Percentiles rank a stretch among this genome's conserved stretches.
Conservation (phyloP, 2,113 vertebrate species). For the Nasalis larvatus region DNA sequence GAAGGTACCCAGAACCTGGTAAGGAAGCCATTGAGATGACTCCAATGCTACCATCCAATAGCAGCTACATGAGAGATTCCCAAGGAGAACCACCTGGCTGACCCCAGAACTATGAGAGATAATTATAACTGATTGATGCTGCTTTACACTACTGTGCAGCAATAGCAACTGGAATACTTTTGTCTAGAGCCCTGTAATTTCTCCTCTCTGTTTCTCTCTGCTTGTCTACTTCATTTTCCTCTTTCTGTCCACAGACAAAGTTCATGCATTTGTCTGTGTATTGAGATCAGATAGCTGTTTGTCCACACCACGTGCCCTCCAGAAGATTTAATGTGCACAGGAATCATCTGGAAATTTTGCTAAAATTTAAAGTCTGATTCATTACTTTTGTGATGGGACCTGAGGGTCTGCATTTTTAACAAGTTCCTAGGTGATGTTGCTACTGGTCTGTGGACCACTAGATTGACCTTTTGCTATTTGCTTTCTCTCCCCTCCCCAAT, state of each 20-base stretch:
- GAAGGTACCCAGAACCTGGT: not conserved
- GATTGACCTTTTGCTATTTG: not conserved
- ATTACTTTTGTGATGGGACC: not conserved
- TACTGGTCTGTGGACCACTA: not conserved
- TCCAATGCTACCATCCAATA: not conserved
- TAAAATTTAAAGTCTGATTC: not conserved
- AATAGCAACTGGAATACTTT: not conserved
- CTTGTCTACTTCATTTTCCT: slow-evolving; percentile 23
- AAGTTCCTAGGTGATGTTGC: not conserved
- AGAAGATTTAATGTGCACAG: not conserved
- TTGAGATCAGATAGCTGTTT: not conserved
- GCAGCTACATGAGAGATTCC: not conserved
- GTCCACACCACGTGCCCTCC: not conserved
- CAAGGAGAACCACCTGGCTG: not conserved
- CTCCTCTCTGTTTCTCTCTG: not conserved
- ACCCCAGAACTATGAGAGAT: not conserved
- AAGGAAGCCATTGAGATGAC: not conserved
- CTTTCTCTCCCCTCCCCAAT: not conserved
- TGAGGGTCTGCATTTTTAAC: not conserved
- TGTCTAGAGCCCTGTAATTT: not conserved
- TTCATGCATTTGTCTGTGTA: not conserved
- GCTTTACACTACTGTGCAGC: not conserved
- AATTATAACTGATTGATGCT: not conserved
- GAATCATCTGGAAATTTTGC: not conserved
- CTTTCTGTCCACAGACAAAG: not conserved